Conservation (phyloP, 2,797 vertebrate genomes). For the Tenualosa thibaudeaui region DNA sequence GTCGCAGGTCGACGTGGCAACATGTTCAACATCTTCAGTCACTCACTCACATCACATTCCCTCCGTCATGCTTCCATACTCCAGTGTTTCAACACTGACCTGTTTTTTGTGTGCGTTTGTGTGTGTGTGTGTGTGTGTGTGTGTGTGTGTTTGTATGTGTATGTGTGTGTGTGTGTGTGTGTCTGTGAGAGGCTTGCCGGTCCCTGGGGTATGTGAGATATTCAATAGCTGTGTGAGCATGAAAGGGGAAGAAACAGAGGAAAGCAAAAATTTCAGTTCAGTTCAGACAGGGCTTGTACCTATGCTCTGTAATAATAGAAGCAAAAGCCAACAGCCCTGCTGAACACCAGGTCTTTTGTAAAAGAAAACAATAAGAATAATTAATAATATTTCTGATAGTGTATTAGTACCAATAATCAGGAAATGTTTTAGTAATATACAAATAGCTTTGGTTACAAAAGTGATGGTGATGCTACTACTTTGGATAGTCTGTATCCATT, state of each 20-base stretch:
- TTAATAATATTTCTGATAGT: background rate
- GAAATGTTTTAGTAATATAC: conserved; percentile 13
- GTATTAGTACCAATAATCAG: conserved; percentile 12
- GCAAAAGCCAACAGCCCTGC: background rate
- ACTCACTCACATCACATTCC: background rate
- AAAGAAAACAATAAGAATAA: background rate
- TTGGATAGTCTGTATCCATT: background rate
- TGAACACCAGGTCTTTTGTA: conserved; percentile 12
- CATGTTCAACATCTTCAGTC: background rate
- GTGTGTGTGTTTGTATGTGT: background rate
- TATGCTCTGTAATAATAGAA: background rate
- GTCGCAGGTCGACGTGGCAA: conserved; percentile 53
- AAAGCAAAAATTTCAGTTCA: background rate
- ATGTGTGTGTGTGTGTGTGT: background rate
- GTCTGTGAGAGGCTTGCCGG: background rate
- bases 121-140: background rate
- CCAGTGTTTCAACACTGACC: background rate
- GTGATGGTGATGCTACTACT: background rate
- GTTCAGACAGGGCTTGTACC: background rate
- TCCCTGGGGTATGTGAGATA: background rate
- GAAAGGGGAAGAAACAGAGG: background rate
- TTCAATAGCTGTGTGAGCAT: background rate
- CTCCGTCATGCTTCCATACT: background rate
- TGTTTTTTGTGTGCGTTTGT: background rate
- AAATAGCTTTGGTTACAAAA: conserved; percentile 16